phyloP scores from a whole-genome alignment of 2,113 vertebrate genomes.

The Indri indri region DNA sequence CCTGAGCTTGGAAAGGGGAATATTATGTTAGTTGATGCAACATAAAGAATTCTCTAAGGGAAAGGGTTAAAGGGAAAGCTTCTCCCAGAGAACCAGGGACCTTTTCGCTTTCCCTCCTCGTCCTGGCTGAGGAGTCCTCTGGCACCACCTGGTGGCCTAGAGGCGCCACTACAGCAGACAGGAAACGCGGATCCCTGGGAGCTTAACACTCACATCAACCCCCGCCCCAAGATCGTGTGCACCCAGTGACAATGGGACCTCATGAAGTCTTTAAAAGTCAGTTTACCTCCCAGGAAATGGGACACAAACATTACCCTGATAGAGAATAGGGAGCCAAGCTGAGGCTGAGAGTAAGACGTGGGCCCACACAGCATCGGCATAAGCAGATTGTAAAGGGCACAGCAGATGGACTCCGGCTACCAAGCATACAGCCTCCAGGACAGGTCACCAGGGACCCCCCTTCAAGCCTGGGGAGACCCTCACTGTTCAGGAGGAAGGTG shows the following conservation, averaged over 20 bases:
- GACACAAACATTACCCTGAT: background rate
- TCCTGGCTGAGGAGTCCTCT: background rate
- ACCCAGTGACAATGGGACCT: background rate
- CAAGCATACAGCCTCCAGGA: background rate
- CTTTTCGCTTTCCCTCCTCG: accelerated
- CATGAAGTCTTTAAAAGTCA: too few relatives aligned
- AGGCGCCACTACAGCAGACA: background rate
- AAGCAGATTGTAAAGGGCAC: background rate
- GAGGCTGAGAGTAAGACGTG: background rate
- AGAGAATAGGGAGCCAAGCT: background rate
- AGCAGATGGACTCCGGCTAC: background rate
- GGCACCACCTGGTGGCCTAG: background rate
- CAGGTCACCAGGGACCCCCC: background rate
- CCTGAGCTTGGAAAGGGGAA: too few relatives aligned
- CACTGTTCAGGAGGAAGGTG: background rate
- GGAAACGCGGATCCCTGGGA: background rate
- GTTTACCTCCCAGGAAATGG: background rate
- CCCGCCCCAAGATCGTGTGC: background rate
- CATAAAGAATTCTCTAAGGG: too few relatives aligned
- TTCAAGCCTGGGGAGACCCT: background rate
- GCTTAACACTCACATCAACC: too few relatives aligned
- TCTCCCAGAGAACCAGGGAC: background rate
- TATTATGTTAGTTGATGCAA: too few relatives aligned
- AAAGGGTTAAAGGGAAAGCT: background rate
- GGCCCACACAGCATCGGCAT: too few relatives aligned